Percentiles rank a stretch among this genome's conserved stretches.
Conservation (phyloP, 2,888 invertebrate genomes). For the Sympetrum striolatum region DNA sequence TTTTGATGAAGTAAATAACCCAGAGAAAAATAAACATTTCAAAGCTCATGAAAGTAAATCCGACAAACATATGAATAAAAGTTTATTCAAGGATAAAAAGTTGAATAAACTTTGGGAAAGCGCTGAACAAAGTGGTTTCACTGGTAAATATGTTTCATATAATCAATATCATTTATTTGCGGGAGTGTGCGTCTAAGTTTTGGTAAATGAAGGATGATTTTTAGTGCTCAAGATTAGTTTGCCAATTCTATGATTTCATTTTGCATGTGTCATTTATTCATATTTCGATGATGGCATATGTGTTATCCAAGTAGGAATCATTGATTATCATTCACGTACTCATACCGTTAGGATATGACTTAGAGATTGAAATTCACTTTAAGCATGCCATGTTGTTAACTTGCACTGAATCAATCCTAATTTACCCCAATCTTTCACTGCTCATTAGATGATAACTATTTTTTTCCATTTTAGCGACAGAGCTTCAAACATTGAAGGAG, state of each 20-base stretch:
- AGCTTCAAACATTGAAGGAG: constrained; percentile 81
- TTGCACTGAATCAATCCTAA: no score
- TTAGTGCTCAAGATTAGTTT: no score
- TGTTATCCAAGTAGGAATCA: no score
- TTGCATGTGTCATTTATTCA: no score
- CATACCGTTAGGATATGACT: no score
- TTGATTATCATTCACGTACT: no score
- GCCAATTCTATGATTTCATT: no score
- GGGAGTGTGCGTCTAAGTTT: background rate
- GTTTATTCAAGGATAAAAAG: constrained; percentile 88
- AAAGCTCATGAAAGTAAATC: constrained; percentile 60
- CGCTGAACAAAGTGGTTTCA: constrained; percentile 87
- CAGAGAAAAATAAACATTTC: constrained; percentile 66
- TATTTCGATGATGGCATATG: no score
- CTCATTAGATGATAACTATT: background rate
- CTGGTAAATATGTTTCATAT: constrained; percentile 58
- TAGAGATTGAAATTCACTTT: no score
- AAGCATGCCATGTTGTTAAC: no score
- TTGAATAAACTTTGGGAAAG: constrained; percentile 88
- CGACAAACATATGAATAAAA: constrained; percentile 69
- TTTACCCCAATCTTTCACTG: background rate
- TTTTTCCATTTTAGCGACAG: constrained; percentile 66
- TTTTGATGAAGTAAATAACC: constrained; percentile 73
- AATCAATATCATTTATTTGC: no score
- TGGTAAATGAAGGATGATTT: no score